Percentiles rank a stretch among this genome's conserved stretches.
Evolutionary conservation across 1,140 invertebrate species (phyloP).

Genomic region (Leptinotarsa lineolata): DNA sequence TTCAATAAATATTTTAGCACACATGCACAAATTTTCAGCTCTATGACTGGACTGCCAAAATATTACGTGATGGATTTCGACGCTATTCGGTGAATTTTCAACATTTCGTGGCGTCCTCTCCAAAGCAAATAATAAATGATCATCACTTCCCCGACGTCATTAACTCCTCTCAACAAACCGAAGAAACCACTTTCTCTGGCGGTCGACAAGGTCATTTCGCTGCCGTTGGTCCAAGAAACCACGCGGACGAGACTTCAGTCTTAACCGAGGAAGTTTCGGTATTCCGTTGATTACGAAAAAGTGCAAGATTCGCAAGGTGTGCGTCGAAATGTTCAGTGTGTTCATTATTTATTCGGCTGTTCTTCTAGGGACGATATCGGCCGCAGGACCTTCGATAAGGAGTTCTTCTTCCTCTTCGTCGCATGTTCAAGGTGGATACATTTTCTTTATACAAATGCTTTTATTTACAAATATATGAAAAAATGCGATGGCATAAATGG

Average conservation of each 20-base stretch:
- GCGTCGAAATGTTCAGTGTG: conserved; percentile 17
- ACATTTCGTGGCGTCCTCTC: neutral
- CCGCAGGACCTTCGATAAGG: conserved; percentile 31
- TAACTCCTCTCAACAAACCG: neutral
- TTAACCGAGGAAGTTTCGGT: conserved; percentile 18
- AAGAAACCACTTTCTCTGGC: conserved; percentile 38
- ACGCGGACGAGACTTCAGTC: conserved; percentile 18
- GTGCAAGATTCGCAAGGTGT: neutral
- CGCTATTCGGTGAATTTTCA: neutral
- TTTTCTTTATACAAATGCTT: neutral
- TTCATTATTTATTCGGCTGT: conserved; percentile 24
- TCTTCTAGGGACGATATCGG: conserved; percentile 24
- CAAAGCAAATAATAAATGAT: neutral
- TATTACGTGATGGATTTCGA: too few relatives aligned
- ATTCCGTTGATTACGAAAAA: neutral
- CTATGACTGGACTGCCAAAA: too few relatives aligned
- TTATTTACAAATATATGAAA: neutral
- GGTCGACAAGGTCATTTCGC: conserved; percentile 17
- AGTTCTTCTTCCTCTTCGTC: conserved; percentile 8
- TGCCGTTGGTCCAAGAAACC: conserved; percentile 25
- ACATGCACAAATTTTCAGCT: too few relatives aligned
- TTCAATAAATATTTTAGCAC: too few relatives aligned
- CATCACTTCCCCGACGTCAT: neutral
- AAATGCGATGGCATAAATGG: neutral
- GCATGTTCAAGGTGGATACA: neutral